Evolutionary conservation across 2,888 invertebrate genomes (phyloP).

Genomic region (Trissolcus brochymenae): DNA sequence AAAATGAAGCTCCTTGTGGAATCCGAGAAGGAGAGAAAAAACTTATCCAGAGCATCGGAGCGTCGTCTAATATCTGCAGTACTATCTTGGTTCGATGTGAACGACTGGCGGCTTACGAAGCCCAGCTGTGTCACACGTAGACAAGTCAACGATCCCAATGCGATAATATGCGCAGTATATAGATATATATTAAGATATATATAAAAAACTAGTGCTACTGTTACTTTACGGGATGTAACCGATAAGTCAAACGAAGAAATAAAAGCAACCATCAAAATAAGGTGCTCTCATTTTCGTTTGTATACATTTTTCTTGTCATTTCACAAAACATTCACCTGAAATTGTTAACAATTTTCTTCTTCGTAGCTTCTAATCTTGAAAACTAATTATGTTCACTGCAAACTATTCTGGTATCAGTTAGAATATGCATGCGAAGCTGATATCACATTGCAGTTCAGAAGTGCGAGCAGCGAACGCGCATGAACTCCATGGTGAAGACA

Average conservation of each 20-base stretch:
- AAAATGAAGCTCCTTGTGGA: constrained; percentile 5
- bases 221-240: not conserved
- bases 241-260: no score
- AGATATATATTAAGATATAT: constrained; percentile 1
- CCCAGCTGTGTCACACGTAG: constrained; percentile 35
- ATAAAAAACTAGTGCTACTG: constrained; percentile 11
- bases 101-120: constrained; percentile 29
- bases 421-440: no score
- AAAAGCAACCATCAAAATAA: no score
- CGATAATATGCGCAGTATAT: not conserved
- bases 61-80: constrained; percentile 29
- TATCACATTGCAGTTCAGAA: no score
- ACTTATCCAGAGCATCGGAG: constrained; percentile 18
- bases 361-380: no score
- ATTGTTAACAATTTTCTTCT: no score
- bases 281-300: no score
- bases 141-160: constrained; percentile 17
- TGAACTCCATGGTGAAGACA: constrained; percentile 4
- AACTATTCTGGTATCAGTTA: no score
- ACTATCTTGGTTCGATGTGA: constrained; percentile 12
- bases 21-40: not conserved
- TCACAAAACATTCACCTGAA: no score
- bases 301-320: no score
- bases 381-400: no score
- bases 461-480: no score